Conservation (phyloP, 1,140 invertebrate species). For the Drosophila obscura region DNA sequence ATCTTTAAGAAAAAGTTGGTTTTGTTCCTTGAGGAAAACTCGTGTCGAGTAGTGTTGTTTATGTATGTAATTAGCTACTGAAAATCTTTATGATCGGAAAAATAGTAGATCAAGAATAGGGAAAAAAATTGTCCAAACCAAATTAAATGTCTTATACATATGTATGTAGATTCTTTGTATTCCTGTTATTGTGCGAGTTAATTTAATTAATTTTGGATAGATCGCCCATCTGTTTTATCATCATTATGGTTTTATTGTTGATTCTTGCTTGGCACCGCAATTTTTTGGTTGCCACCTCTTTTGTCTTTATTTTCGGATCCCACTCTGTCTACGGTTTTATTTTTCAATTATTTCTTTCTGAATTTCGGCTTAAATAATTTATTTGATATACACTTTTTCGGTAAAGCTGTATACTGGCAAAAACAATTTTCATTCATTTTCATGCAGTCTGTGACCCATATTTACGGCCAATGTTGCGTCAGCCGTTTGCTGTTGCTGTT, state of each 20-base stretch:
- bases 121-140: no score
- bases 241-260: no score
- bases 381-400: conserved; percentile 26
- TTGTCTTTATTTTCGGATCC: background rate
- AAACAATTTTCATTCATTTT: conserved; percentile 35
- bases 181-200: background rate
- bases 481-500: conserved; percentile 27
- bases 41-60: no score
- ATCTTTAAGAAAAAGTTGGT: no score
- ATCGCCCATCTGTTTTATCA: no score
- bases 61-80: no score
- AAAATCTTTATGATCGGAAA: no score
- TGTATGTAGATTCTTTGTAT: no score
- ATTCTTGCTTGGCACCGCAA: conserved; percentile 47
- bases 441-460: conserved; percentile 40
- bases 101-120: no score
- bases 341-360: conserved; percentile 32
- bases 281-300: conserved; percentile 23
- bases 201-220: no score
- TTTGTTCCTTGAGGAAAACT: no score
- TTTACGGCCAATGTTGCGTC: conserved; percentile 27
- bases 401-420: background rate
- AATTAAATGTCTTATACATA: no score
- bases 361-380: conserved; percentile 43
- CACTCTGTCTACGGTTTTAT: background rate